Evolutionary conservation across 1,140 invertebrate species (phyloP), one percentile per base, ranked within the genome.

Genomic region (Oppia nitens): DNA sequence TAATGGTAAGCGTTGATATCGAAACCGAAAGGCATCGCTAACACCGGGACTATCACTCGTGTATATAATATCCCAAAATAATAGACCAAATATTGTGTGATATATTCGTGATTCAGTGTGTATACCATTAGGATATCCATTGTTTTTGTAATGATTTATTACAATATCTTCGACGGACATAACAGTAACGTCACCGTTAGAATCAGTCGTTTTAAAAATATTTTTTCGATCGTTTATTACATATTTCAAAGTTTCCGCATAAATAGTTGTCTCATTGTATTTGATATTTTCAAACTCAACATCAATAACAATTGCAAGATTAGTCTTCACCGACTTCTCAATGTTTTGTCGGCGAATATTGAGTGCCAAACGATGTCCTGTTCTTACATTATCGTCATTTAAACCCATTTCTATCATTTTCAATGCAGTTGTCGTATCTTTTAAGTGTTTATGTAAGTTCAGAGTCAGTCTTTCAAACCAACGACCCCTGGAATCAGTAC

Each of bases 61-160:
- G 67, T 83, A 87, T 32, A 88, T 75, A 12, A 84, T 78, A 54
- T 87, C 80, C 83, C 84, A 87, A 68, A 86, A 84, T 1, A 83
- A 69, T 1, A 83, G 65, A n/a, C 70, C 71, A 68, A 84, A 84
- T 53, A 87, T 66, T 1, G 76, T 77, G 32, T 72, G 71, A 2
- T 83, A 74, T 2, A 83, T 76, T 1, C 75, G 70, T 3, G 82
- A 81, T 69, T 88, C 85, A 61, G 79, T 82, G 68, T 87, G 85
- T 3, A 80, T 65, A 32, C 79, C 76, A 64, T 74, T 65, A 3
- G 66, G 61, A 60, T 69, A 78, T 0, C 75, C 76, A 58, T 71
- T 59, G 11, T 69, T 60, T 45, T 67, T 67, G 62, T 79, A 79
- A 65, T 78, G 71, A 48, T 71, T 63, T 24, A 78, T 60, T 17